Percentiles rank a stretch among this genome's conserved stretches.
These are phyloP conservation scores for Sinotaia quadrata DNA, from an alignment of 2,888 invertebrate genomes.

Conservation along the genomic window DNA sequence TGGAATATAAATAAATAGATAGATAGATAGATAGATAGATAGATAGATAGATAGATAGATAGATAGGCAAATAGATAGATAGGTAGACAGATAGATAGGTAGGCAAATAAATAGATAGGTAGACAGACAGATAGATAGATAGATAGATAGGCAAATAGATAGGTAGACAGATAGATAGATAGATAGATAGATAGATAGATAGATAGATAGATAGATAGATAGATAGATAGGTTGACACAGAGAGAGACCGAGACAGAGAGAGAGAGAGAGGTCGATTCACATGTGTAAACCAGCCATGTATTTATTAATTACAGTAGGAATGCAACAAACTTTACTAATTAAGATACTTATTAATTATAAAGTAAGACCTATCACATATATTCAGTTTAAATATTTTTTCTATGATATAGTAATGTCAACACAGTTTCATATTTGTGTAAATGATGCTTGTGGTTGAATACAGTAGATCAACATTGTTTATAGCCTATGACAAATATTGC, in stretches of 20 bases:
- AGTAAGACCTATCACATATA: no score
- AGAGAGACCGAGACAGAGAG: constrained; percentile 8
- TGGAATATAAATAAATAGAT: no score
- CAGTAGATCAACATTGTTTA: no score
- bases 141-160: not conserved
- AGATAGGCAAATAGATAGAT: not conserved
- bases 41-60: not conserved
- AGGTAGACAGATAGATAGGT: not conserved
- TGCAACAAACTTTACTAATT: no score
- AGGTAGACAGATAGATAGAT: not conserved
- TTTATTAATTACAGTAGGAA: no score
- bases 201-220: constrained; percentile 11
- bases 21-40: not conserved
- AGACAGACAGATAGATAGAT: not conserved
- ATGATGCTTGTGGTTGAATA: no score
- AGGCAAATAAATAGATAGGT: not conserved
- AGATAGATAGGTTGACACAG: constrained; percentile 2
- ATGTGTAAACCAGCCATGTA: no score
- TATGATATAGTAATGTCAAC: no score
- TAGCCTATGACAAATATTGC: no score
- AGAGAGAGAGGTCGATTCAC: not conserved
- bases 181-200: not conserved
- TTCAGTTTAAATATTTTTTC: no score
- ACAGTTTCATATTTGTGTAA: no score
- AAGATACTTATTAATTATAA: no score